phyloP scores from a whole-genome alignment of 2,888 invertebrate species.

The Geophilus truncorum region DNA sequence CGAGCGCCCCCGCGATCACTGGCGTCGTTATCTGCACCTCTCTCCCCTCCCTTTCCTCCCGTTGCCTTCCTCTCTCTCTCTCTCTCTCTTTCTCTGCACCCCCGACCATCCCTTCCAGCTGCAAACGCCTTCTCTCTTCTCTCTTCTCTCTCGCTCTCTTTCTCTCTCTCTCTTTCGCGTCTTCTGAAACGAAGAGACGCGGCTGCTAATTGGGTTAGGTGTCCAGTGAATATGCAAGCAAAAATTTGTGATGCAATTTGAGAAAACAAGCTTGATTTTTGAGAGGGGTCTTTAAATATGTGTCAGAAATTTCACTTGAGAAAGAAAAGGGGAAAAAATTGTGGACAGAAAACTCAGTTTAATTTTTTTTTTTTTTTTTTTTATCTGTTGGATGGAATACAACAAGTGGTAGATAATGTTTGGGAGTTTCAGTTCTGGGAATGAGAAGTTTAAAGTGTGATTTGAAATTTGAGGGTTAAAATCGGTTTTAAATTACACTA shows the following conservation, averaged over 20 bases:
- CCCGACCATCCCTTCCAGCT: neutral
- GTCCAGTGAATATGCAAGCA: constrained; percentile 11
- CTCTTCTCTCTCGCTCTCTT: no score
- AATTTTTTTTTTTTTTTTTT: no score
- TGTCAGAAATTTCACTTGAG: neutral
- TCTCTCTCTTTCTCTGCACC: neutral
- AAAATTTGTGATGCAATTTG: neutral
- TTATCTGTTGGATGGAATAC: no score
- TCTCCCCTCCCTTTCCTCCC: neutral
- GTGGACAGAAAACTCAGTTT: no score
- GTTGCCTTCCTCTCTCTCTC: neutral
- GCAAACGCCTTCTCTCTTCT: neutral
- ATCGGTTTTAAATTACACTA: no score
- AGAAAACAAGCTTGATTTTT: neutral
- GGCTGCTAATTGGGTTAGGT: constrained; percentile 5
- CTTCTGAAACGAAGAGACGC: neutral
- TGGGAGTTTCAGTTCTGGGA: no score
- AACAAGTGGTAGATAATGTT: no score
- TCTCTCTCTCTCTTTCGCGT: no score
- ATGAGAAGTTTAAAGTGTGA: no score
- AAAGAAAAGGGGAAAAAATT: neutral
- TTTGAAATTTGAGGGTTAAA: no score
- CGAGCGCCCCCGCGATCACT: constrained; percentile 7
- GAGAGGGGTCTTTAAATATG: neutral
- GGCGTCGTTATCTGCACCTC: constrained; percentile 1